These are phyloP conservation scores for Syrista parreyssii DNA, from an alignment of 2,888 invertebrate genomes.

Conservation along the genomic window DNA sequence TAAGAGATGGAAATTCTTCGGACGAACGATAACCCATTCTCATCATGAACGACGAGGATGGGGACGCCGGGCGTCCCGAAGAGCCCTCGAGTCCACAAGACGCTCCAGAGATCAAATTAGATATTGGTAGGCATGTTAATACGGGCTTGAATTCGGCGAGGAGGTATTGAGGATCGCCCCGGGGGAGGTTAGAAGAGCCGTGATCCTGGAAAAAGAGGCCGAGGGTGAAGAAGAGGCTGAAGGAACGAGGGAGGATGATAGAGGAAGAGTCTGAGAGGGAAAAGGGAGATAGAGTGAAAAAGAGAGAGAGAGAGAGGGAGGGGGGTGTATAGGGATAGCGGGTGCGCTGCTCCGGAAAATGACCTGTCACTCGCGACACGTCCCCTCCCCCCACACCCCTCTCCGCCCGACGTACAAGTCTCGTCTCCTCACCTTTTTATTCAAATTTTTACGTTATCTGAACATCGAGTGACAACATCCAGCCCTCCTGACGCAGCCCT, in stretches of 20 bases:
- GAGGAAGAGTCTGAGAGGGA: constrained; percentile 15
- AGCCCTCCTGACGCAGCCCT: not conserved
- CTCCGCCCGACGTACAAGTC: constrained; percentile 26
- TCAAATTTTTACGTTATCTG: constrained; percentile 34
- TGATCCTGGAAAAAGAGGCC: constrained; percentile 25
- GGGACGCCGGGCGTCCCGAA: not conserved
- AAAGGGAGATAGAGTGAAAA: constrained; percentile 15
- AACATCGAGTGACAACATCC: constrained; percentile 31
- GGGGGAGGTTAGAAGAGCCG: constrained; percentile 37
- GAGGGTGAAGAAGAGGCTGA: constrained; percentile 12
- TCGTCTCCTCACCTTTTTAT: constrained; percentile 29
- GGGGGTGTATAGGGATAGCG: constrained; percentile 37
- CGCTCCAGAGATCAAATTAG: constrained; percentile 48
- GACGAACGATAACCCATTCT: constrained; percentile 45
- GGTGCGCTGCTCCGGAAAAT: constrained; percentile 63
- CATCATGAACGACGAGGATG: constrained; percentile 40
- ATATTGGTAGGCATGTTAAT: constrained; percentile 54
- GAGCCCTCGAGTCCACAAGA: constrained; percentile 11
- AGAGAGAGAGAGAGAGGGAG: constrained; percentile 11
- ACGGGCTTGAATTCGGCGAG: constrained; percentile 44
- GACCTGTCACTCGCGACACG: constrained; percentile 63
- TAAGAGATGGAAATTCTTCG: constrained; percentile 40
- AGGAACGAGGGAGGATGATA: constrained; percentile 15
- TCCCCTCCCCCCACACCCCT: constrained; percentile 41
- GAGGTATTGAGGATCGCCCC: constrained; percentile 51